Evolutionary conservation across 2,113 vertebrate species (phyloP).

Genomic region (Pleuronectes platessa): DNA sequence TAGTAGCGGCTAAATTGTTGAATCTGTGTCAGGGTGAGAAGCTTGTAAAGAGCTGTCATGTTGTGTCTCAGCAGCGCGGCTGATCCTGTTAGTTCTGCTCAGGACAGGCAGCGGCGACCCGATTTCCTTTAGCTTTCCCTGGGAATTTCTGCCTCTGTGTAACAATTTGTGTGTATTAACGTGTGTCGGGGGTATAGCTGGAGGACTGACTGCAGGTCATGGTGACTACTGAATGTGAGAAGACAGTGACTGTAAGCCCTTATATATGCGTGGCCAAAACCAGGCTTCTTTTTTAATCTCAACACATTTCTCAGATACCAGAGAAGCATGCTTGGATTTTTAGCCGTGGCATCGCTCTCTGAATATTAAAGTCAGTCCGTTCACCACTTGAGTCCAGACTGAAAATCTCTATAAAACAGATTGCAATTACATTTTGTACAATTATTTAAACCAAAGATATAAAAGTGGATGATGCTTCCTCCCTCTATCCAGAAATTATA

Average conservation of each 20-base stretch:
- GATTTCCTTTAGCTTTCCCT: constrained; percentile 26
- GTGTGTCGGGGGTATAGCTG: constrained; percentile 10
- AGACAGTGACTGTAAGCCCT: neutral
- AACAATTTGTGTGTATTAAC: constrained; percentile 4
- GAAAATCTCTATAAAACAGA: neutral
- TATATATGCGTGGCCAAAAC: constrained; percentile 1
- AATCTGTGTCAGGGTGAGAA: constrained; percentile 53
- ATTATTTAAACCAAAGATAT: neutral
- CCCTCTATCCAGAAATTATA: too few species aligned
- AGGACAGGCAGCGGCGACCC: constrained; percentile 28
- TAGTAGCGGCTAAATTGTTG: constrained; percentile 28
- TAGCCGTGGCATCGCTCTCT: neutral
- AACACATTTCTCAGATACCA: too few species aligned
- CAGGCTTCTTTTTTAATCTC: constrained; percentile 7
- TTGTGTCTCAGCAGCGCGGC: constrained; percentile 48
- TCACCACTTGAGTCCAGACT: neutral
- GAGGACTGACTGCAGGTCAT: constrained; percentile 24
- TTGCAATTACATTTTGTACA: neutral
- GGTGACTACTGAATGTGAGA: constrained; percentile 6
- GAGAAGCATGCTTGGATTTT: too few species aligned
- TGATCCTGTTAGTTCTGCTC: constrained; percentile 71
- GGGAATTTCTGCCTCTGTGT: constrained; percentile 11
- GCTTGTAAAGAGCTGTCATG: constrained; percentile 49
- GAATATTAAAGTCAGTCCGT: neutral
- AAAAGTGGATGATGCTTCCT: too few species aligned